A percentile compares a stretch with the other conserved stretches of the same genome.
Evolutionary conservation across 2,113 vertebrate species (phyloP).

Genomic region (Enhydra lutris): DNA sequence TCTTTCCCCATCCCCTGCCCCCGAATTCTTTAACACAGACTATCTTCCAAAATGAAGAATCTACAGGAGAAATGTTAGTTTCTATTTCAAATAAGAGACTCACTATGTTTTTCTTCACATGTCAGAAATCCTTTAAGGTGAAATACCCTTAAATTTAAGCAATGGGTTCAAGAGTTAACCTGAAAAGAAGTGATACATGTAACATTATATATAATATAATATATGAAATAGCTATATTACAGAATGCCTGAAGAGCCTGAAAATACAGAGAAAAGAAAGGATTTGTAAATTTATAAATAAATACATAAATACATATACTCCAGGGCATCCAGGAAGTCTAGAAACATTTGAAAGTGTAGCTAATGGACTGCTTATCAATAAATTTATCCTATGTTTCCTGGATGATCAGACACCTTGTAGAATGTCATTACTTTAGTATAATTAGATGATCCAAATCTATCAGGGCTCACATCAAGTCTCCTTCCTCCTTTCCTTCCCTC

Average conservation of each 20-base stretch:
- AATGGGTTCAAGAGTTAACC: neutral
- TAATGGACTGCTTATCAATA: neutral
- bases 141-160: neutral
- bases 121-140: neutral
- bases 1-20: neutral
- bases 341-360: conserved; percentile 24
- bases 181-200: neutral
- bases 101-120: conserved; percentile 15
- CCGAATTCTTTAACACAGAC: neutral
- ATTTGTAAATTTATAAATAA: neutral
- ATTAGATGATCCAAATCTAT: neutral
- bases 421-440: neutral
- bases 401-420: neutral
- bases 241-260: neutral
- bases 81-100: conserved; percentile 37
- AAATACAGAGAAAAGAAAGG: neutral
- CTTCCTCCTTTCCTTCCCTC: neutral
- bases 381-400: neutral
- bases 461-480: neutral
- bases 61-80: neutral
- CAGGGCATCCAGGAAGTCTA: neutral
- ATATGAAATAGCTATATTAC: neutral
- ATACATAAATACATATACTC: neutral
- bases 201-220: neutral
- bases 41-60: neutral